These are phyloP conservation scores for Phalacrocorax brasilianus DNA, from an alignment of 2,113 vertebrate genomes.

Conservation along the genomic window DNA sequence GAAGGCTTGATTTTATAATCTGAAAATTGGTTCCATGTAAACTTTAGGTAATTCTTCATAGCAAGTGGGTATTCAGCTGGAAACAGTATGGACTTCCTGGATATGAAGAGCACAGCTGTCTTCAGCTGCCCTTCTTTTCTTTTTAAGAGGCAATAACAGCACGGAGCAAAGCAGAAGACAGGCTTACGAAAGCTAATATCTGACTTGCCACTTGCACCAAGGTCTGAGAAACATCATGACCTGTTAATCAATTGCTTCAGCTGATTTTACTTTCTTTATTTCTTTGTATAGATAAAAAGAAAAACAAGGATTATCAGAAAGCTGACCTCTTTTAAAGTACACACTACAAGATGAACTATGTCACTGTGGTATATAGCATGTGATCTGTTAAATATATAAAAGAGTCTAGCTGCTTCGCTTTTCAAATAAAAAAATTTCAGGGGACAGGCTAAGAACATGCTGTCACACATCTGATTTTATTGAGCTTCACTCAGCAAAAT, in stretches of 20 bases:
- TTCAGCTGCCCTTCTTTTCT: neutral
- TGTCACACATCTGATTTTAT: neutral
- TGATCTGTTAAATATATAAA: neutral
- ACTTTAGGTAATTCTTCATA: neutral
- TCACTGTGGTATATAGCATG: neutral
- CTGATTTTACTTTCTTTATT: neutral
- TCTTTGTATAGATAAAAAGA: neutral
- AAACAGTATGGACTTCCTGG: neutral
- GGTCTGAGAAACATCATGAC: neutral
- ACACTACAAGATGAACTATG: neutral
- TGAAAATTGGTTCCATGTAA: neutral
- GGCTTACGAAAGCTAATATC: neutral
- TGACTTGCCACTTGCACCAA: neutral
- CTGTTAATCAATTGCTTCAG: neutral
- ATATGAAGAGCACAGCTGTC: neutral
- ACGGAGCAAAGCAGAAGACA: neutral
- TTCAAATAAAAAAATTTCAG: neutral
- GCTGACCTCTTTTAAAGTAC: neutral
- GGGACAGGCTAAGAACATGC: neutral
- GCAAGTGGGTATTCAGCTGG: neutral
- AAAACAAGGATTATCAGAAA: neutral
- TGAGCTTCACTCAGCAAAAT: neutral
- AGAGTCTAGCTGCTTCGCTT: neutral
- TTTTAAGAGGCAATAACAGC: neutral
- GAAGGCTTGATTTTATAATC: constrained; percentile 25